phyloP scores from a whole-genome alignment of 2,888 invertebrate genomes.

The Ctena decussata region DNA sequence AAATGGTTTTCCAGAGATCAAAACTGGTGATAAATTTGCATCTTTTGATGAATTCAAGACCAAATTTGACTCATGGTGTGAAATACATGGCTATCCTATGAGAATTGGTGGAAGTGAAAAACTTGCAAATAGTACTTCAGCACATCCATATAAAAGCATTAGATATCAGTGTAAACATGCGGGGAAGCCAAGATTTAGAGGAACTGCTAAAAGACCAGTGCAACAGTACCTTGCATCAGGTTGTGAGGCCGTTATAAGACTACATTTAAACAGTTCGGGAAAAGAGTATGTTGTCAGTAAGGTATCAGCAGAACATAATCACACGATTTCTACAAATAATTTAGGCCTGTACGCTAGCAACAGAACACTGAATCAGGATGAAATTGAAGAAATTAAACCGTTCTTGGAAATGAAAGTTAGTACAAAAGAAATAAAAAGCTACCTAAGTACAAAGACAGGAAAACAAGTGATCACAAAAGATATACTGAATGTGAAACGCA shows the following conservation, averaged over 20 bases:
- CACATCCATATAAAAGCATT: neutral
- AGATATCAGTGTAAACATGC: conserved; percentile 2
- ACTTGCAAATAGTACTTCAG: neutral
- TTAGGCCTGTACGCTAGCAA: neutral
- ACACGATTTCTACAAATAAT: neutral
- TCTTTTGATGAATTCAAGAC: neutral
- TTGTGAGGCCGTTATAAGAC: neutral
- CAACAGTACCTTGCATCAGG: neutral
- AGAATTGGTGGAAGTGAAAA: neutral
- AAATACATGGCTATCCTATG: neutral
- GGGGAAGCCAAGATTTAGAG: neutral
- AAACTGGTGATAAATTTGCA: neutral
- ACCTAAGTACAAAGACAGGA: neutral
- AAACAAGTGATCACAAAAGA: neutral
- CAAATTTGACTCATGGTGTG: neutral
- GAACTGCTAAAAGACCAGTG: neutral
- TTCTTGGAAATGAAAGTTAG: neutral
- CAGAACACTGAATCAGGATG: neutral
- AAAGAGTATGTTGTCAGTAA: neutral
- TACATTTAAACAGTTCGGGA: neutral
- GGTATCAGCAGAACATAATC: neutral
- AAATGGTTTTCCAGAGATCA: neutral
- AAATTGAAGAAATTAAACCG: neutral
- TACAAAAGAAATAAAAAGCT: neutral
- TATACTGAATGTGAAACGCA: neutral